Base-by-base conservation (phyloP, 2,888 invertebrate species). In the Physocephala rufipes region DNA sequence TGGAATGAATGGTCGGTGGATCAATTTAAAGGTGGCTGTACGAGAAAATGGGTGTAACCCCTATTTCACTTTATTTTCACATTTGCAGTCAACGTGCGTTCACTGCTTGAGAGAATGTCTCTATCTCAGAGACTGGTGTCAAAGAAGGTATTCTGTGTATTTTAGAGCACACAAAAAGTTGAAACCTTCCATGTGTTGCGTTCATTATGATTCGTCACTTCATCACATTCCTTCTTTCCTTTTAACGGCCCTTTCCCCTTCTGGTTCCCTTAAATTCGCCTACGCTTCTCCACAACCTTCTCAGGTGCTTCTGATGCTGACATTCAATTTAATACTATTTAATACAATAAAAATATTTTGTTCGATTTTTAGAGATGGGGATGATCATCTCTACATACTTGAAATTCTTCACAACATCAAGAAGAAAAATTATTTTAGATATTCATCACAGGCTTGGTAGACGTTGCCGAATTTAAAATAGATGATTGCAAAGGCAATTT, bases 391-490 rank as follows among this genome's bases (percentile, higher is more conserved):
- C n/a, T n/a, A 9, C 36, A 36, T 4, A 9, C 36, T 36, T 36
- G 36, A 36, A 36, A 36, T 36, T 36, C 36, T 36, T 36, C 36
- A 36, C 36, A 36, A 36, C 9, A 4, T 9, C 9, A 7, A 9
- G 36, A 55, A 26, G 19, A 62, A 19, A 26, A 28, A 47, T 64
- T 49, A 49, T 30, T 2, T 67, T 59, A 67, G 59, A 58, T 67
- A 67, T 67, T 61, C 61, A n/a, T 26, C 59, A 59, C 67, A 67
- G 67, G 67, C 59, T 61, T 26, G 47, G 2, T 59, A 24, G 47
- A 59, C 59, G 67, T 59, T 61, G 59, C 47, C 67, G 67, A 67
- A 59, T 67, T 59, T 49, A 21, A 67, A 67, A 67, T 67, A 67
- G 59, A 67, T 67, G 67, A 59, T 61, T 67, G 28, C n/a, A 16